Evolutionary conservation across 2,113 vertebrate genomes (phyloP), one percentile per base, ranked within the genome.

Genomic region (Macquaria ambigua): DNA sequence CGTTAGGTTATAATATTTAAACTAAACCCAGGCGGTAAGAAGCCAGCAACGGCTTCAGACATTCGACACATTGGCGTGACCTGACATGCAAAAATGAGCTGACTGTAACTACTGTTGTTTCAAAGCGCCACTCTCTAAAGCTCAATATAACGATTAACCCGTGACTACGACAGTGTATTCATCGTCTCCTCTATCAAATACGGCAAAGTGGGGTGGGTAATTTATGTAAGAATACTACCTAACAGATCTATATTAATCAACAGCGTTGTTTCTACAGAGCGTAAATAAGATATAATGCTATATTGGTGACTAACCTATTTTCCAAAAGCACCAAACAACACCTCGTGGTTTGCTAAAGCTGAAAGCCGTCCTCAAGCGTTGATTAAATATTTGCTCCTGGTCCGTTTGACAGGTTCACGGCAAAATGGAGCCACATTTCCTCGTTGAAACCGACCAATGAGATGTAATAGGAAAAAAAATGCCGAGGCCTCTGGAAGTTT

Each of bases 21-120:
- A 91, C 86, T 93, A 83, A 77, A 90, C 74, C 68, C 91, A 92
- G 93, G 90, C 93, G 92, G 79, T 90, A 79, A 92, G 89, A 89
- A 92, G 83, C 92, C 91, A 88, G 88, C 91, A 85, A 90, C 87
- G 84, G 93, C 93, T 94, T 85, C 94, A 93, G 93, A 92, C 87
- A 28, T 31, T 90, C 85, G 83, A 87, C 87, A 92, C 87, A 84
- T 89, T 71, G 70, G 41, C 5, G 34, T 90, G 94, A 95, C 93
- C 82, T 0, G 79, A 3, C 87, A 92, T 50, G 88, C 91, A 3
- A n/a, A 94, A 95, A 93, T 91, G 90, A 75, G 91, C 88, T 66
- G 81, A 78, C 80, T 76, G 84, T 83, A 93, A 90, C 85, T 85
- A 90, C 92, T 90, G 88, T 90, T 91, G 90, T 93, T 93, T 91